Conservation (phyloP, 2,797 vertebrate genomes). For the Liparis tanakae region DNA sequence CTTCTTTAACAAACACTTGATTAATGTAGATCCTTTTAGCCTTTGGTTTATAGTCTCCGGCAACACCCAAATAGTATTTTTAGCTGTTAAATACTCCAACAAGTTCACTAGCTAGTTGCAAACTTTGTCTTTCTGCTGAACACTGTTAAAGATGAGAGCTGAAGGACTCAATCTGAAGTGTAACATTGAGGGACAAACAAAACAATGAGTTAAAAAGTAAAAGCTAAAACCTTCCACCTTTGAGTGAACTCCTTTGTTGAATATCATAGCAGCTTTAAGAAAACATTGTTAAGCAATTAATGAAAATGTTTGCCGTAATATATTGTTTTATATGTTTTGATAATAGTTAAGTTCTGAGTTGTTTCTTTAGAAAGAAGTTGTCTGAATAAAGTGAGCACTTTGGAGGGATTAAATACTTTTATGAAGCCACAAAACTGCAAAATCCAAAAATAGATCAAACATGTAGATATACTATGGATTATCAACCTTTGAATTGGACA, state of each 20-base stretch:
- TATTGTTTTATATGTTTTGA: conserved; percentile 4
- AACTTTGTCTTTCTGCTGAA: neutral
- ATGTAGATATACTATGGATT: neutral
- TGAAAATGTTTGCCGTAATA: neutral
- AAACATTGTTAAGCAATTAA: neutral
- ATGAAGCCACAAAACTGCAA: neutral
- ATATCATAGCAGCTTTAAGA: neutral
- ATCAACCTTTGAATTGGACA: neutral
- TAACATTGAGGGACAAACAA: neutral
- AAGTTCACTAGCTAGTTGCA: neutral
- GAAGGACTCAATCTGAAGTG: too few relatives aligned
- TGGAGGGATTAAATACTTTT: neutral
- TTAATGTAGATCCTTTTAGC: neutral
- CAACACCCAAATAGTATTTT: neutral
- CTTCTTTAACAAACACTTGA: neutral
- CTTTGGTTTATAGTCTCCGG: neutral
- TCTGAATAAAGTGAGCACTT: neutral
- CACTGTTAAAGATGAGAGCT: neutral
- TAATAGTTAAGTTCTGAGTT: neutral
- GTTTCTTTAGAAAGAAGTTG: neutral
- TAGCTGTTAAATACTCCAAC: neutral
- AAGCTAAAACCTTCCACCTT: neutral
- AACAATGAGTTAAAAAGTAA: neutral
- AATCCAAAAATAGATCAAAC: neutral
- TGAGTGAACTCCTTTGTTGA: neutral